Evolutionary conservation across 35 echinoderm and acorn worm genomes (phyloP).

Genomic region (Ptychodera flava): DNA sequence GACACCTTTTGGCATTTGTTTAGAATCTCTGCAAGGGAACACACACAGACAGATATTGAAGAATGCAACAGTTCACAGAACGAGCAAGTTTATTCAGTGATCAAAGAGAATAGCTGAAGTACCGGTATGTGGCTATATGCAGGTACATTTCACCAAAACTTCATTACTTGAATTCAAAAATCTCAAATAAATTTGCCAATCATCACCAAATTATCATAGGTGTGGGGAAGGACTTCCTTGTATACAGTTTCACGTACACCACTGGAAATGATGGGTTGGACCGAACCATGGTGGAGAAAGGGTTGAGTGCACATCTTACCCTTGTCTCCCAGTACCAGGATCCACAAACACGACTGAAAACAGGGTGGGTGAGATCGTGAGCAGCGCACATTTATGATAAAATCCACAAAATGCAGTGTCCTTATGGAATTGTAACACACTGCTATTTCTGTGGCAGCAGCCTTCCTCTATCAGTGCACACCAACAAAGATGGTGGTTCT

Average conservation of each 20-base stretch:
- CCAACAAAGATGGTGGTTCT: too few species aligned
- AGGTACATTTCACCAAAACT: not conserved
- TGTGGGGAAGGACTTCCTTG: too few species aligned
- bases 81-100: not conserved
- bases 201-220: not conserved
- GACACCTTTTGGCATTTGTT: constrained; percentile 84
- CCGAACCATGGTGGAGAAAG: too few species aligned
- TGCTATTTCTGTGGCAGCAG: too few species aligned
- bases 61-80: not conserved
- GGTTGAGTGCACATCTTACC: too few species aligned
- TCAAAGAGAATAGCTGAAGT: not conserved
- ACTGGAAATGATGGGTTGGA: too few species aligned
- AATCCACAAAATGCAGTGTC: too few species aligned
- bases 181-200: not conserved
- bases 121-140: not conserved
- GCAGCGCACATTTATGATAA: too few species aligned
- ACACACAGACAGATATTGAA: not conserved
- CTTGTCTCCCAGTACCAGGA: not conserved
- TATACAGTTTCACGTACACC: too few species aligned
- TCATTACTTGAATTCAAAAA: not conserved
- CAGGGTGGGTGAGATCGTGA: not conserved
- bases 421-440: too few species aligned
- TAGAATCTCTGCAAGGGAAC: constrained; percentile 68
- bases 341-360: not conserved
- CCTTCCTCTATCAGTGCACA: too few species aligned